A percentile compares a stretch with the other conserved stretches of the same genome.
These are phyloP conservation scores for Epinotia ramella DNA, from an alignment of 2,888 invertebrate genomes.

Conservation along the genomic window DNA sequence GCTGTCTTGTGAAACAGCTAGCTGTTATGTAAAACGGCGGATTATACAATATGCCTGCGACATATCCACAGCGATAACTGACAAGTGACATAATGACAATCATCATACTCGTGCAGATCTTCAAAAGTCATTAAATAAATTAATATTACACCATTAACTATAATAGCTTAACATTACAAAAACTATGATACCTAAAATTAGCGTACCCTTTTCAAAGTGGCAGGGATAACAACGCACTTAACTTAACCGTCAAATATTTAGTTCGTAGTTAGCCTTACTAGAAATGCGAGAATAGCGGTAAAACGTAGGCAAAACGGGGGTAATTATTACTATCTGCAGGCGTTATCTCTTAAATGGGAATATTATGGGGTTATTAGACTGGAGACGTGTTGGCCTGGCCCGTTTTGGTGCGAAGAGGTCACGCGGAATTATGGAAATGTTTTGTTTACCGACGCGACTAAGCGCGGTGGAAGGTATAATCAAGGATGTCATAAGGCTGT, in stretches of 20 bases:
- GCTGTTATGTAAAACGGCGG: no score
- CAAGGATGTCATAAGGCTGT: constrained; percentile 12
- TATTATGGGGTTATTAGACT: constrained; percentile 49
- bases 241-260: constrained; percentile 50
- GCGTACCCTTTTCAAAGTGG: constrained; percentile 25
- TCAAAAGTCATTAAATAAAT: background rate
- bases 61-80: no score
- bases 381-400: constrained; percentile 35
- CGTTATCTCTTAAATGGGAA: constrained; percentile 59
- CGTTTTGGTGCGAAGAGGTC: constrained; percentile 28
- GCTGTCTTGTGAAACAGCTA: no score
- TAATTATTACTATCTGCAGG: constrained; percentile 62
- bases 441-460: constrained; percentile 10
- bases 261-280: constrained; percentile 40
- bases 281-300: constrained; percentile 36
- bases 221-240: constrained; percentile 49
- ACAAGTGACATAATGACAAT: no score
- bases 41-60: no score
- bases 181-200: constrained; percentile 26
- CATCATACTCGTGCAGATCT: background rate
- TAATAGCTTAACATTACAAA: constrained; percentile 18
- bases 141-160: constrained; percentile 3
- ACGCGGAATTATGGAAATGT: constrained; percentile 25
- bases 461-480: background rate
- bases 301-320: constrained; percentile 51